phyloP scores from a whole-genome alignment of 2,797 vertebrate species.

The Cynopterus sphinx region DNA sequence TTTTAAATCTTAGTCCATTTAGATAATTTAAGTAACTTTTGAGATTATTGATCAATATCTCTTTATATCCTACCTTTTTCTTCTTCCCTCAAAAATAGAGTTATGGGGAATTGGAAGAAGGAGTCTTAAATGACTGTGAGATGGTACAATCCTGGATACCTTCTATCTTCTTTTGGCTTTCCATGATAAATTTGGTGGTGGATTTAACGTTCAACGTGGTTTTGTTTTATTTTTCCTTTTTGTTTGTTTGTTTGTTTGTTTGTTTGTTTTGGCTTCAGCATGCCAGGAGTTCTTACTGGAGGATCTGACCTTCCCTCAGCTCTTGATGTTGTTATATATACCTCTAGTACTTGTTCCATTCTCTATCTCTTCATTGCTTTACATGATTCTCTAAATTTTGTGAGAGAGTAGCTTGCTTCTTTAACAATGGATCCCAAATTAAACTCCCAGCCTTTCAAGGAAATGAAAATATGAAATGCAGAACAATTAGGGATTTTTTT shows the following conservation, averaged over 20 bases:
- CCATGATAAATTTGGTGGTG: neutral
- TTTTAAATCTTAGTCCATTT: neutral
- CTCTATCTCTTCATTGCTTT: neutral
- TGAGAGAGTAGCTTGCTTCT: neutral
- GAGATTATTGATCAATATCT: neutral
- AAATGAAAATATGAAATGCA: neutral
- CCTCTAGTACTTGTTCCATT: neutral
- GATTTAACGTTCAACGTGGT: neutral
- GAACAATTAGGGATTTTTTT: neutral
- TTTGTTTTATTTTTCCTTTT: neutral
- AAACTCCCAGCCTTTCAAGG: neutral
- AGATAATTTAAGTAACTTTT: neutral
- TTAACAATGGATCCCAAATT: neutral
- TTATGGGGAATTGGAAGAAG: neutral
- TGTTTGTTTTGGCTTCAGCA: neutral
- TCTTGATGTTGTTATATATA: neutral
- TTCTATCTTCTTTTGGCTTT: neutral
- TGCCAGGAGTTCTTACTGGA: neutral
- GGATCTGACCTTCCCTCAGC: neutral
- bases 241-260: neutral
- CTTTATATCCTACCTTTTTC: neutral
- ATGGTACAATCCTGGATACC: neutral
- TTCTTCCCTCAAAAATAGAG: neutral
- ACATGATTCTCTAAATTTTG: neutral
- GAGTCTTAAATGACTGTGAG: neutral